phyloP scores from a whole-genome alignment of 2,888 invertebrate species.

The Tanytarsus gracilentus region DNA sequence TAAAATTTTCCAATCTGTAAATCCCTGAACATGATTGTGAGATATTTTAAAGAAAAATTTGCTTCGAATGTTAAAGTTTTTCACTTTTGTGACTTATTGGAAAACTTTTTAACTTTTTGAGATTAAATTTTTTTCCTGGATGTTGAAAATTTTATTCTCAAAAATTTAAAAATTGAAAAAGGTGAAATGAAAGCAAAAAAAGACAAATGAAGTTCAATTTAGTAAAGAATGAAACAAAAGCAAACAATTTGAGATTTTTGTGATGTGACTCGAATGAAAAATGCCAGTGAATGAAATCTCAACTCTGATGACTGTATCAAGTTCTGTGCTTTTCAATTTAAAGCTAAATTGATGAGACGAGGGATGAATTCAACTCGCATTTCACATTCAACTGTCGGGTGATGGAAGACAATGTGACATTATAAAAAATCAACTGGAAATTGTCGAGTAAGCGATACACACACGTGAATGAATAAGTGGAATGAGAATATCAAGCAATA shows the following conservation, averaged over 20 bases:
- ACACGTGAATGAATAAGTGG: not conserved
- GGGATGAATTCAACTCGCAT: not conserved
- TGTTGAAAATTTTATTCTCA: too few relatives aligned
- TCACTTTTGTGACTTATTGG: too few relatives aligned
- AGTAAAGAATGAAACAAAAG: too few relatives aligned
- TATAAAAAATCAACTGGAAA: slow-evolving; percentile 23
- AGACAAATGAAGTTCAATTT: slow-evolving; percentile 28
- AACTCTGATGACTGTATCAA: slow-evolving; percentile 16
- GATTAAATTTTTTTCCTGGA: too few relatives aligned
- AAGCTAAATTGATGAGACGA: not conserved
- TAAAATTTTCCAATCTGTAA: too few relatives aligned
- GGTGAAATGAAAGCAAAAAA: too few relatives aligned
- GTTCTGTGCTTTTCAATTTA: not conserved
- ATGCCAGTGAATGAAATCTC: not conserved
- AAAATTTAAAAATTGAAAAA: too few relatives aligned
- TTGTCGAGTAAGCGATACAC: slow-evolving; percentile 9
- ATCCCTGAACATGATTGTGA: too few relatives aligned
- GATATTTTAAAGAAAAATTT: too few relatives aligned
- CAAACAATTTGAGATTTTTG: slow-evolving; percentile 24
- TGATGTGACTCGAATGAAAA: slow-evolving; percentile 25
- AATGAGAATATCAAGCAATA: not conserved
- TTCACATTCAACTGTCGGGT: not conserved
- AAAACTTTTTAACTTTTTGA: too few relatives aligned
- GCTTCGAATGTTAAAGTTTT: too few relatives aligned
- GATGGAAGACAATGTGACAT: not conserved